These are phyloP conservation scores for Ia io DNA, from an alignment of 2,113 vertebrate genomes.

Conservation along the genomic window DNA sequence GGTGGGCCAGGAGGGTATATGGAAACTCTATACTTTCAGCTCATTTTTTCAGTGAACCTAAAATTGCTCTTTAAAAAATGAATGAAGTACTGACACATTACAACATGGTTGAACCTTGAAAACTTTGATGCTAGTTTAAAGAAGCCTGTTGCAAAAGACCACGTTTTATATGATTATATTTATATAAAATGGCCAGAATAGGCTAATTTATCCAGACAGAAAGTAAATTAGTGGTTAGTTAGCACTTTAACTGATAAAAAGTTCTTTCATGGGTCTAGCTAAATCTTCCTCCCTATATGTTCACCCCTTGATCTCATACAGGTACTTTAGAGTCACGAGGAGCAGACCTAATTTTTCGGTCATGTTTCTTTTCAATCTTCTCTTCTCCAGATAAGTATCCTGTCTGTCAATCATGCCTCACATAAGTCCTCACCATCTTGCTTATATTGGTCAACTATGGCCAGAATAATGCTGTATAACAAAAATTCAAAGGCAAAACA, in stretches of 20 bases:
- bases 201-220: not conserved
- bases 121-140: not conserved
- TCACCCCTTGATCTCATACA: not conserved
- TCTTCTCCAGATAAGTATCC: not conserved
- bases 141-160: not conserved
- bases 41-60: not conserved
- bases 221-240: not conserved
- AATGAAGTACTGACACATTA: not conserved
- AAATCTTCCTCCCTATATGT: not conserved
- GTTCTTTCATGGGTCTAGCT: not conserved
- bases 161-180: not conserved
- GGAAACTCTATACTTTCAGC: not conserved
- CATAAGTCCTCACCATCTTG: not conserved
- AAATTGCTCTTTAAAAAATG: not conserved
- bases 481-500: not conserved
- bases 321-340: not conserved
- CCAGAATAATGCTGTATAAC: not conserved
- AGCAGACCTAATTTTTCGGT: not conserved
- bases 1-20: not conserved
- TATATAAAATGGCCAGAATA: not conserved
- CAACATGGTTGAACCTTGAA: not conserved
- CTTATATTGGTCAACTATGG: not conserved
- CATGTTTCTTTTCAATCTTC: not conserved
- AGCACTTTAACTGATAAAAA: not conserved
- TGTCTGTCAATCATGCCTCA: not conserved